phyloP scores from a whole-genome alignment of 2,888 invertebrate genomes.

The Polyommatus iphigenia region DNA sequence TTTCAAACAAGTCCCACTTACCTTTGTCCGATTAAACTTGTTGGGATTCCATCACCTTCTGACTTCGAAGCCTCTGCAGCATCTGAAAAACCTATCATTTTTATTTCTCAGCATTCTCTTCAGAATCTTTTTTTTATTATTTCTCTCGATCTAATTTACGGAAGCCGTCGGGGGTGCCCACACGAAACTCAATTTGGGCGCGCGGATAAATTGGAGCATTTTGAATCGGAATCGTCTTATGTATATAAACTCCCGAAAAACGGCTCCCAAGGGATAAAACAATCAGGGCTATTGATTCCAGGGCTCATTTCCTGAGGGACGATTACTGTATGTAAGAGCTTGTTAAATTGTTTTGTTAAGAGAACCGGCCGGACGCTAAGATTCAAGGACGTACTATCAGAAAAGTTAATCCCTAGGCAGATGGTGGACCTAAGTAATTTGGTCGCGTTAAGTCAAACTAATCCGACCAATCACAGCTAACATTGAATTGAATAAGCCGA shows the following conservation, averaged over 20 bases:
- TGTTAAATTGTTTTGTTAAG: conserved; percentile 33
- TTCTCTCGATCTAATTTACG: conserved; percentile 18
- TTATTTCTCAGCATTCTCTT: background rate
- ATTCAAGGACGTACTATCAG: too few species aligned
- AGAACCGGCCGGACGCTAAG: too few species aligned
- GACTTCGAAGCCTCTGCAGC: too few species aligned
- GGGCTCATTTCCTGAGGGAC: conserved; percentile 17
- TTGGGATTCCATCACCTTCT: too few species aligned
- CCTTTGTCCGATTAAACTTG: too few species aligned
- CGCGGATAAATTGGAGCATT: conserved; percentile 14
- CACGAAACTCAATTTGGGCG: conserved; percentile 12
- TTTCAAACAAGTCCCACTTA: too few species aligned
- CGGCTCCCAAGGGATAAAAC: conserved; percentile 20
- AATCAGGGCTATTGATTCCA: conserved; percentile 25
- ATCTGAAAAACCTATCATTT: background rate
- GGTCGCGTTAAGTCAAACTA: too few species aligned
- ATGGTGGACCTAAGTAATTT: too few species aligned
- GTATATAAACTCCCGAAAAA: conserved; percentile 23
- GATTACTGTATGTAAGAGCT: conserved; percentile 34
- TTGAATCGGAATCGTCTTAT: conserved; percentile 20
- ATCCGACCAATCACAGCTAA: too few species aligned
- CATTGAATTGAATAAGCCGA: too few species aligned
- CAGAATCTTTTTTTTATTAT: background rate
- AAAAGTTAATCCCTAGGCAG: too few species aligned
- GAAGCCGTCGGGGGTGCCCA: background rate